Evolutionary conservation across 2,888 invertebrate genomes (phyloP).

Genomic region (Blastobasis lacticolella): DNA sequence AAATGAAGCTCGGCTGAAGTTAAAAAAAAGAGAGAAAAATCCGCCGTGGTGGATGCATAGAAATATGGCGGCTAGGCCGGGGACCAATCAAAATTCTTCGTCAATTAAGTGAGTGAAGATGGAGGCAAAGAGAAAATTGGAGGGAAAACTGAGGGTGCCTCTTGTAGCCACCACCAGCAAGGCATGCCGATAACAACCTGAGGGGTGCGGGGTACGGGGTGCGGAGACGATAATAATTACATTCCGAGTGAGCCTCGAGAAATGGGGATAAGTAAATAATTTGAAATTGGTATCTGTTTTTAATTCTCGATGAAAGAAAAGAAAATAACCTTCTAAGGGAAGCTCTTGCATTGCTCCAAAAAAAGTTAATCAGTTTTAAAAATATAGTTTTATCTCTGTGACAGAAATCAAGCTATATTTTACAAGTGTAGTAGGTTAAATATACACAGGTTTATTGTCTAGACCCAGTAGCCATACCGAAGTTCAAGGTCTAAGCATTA

Average conservation of each 20-base stretch:
- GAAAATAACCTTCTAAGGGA: no score
- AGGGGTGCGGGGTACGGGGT: not conserved
- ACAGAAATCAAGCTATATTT: no score
- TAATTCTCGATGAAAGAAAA: no score
- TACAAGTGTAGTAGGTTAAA: no score
- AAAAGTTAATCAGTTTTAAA: constrained; percentile 64
- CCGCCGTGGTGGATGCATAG: constrained; percentile 62
- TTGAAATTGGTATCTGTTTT: no score
- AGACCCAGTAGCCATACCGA: no score
- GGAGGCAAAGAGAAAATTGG: constrained; percentile 70
- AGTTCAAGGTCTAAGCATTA: no score
- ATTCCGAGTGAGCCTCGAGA: no score
- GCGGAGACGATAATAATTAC: constrained; percentile 11
- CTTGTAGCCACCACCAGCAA: constrained; percentile 20
- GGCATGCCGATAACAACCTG: no score
- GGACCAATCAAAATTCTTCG: constrained; percentile 73
- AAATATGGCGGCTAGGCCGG: constrained; percentile 56
- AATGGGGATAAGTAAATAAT: no score
- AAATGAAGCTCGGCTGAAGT: constrained; percentile 55
- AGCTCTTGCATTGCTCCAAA: no score
- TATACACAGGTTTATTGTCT: no score
- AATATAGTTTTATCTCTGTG: constrained; percentile 51
- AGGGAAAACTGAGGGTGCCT: constrained; percentile 68
- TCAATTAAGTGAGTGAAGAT: constrained; percentile 71
- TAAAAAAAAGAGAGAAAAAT: constrained; percentile 35